Percentiles rank a stretch among this genome's conserved stretches.
Evolutionary conservation across 37 sponge, comb jelly and placozoan genomes (phyloP).

Genomic region (Axinella damicornis): DNA sequence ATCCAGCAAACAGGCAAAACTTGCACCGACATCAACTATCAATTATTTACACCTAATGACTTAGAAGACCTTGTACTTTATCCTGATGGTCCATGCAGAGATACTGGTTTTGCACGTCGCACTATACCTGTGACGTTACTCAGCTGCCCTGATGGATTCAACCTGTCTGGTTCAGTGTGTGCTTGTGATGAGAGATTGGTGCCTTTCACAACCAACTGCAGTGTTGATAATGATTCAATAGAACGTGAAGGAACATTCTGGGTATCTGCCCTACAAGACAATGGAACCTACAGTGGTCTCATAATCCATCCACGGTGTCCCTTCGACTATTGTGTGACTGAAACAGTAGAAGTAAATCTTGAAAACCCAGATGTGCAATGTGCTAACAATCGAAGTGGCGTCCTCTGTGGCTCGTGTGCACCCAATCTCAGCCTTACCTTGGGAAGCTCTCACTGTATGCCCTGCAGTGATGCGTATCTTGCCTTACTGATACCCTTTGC

Average conservation of each 20-base stretch:
- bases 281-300: neutral
- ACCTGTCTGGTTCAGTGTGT: neutral
- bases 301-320: neutral
- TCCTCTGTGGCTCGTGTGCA: constrained; percentile 59
- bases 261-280: neutral
- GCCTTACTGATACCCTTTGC: constrained; percentile 21
- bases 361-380: constrained; percentile 41
- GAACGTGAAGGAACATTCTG: too few relatives aligned
- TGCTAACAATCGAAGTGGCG: constrained; percentile 23
- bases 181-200: neutral
- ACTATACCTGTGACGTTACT: neutral
- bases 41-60: neutral
- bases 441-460: constrained; percentile 18
- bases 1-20: neutral
- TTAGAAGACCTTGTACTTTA: neutral
- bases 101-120: neutral
- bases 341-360: neutral
- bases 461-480: constrained; percentile 19
- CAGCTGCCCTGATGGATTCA: constrained; percentile 1
- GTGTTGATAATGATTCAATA: too few relatives aligned
- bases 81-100: neutral
- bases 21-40: neutral
- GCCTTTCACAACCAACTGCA: too few relatives aligned
- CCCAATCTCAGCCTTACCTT: constrained; percentile 27
- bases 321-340: neutral